These are phyloP conservation scores for Junonia oenone DNA, from an alignment of 2,888 invertebrate genomes.

Conservation along the genomic window DNA sequence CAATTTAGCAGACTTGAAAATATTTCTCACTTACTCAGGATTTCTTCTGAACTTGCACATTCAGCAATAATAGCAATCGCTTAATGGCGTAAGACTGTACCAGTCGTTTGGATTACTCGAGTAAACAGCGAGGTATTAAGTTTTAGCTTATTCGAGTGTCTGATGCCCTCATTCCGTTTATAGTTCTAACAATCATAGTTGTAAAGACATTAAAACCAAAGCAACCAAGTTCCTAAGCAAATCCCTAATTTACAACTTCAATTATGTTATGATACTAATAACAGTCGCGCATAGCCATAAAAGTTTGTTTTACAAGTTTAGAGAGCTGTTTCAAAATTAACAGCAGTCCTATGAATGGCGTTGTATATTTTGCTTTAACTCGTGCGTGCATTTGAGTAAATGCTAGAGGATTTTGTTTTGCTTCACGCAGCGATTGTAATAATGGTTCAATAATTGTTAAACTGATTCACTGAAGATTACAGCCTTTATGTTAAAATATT, in stretches of 20 bases:
- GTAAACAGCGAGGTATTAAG: constrained; percentile 28
- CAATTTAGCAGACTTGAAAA: constrained; percentile 6
- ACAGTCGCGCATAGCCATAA: neutral
- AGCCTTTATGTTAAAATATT: neutral
- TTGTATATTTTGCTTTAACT: neutral
- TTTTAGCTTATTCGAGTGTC: constrained; percentile 28
- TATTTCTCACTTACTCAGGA: constrained; percentile 16
- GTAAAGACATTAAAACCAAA: constrained; percentile 30
- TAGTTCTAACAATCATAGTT: constrained; percentile 30
- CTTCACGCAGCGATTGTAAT: constrained; percentile 19
- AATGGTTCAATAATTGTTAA: constrained; percentile 13
- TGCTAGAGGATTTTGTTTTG: constrained; percentile 15
- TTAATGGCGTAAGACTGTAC: constrained; percentile 42
- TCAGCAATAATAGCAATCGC: constrained; percentile 45
- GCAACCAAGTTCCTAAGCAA: constrained; percentile 11
- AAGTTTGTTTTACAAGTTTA: neutral
- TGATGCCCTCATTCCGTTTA: constrained; percentile 31
- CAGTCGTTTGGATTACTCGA: constrained; percentile 36
- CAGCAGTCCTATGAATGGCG: neutral
- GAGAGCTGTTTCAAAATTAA: neutral
- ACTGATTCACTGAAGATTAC: neutral
- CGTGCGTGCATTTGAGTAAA: neutral
- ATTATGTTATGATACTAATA: constrained; percentile 7
- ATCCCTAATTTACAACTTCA: constrained; percentile 6
- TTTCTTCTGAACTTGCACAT: constrained; percentile 23